Conservation (phyloP, 2,113 vertebrate genomes). For the Apeltes quadracus region DNA sequence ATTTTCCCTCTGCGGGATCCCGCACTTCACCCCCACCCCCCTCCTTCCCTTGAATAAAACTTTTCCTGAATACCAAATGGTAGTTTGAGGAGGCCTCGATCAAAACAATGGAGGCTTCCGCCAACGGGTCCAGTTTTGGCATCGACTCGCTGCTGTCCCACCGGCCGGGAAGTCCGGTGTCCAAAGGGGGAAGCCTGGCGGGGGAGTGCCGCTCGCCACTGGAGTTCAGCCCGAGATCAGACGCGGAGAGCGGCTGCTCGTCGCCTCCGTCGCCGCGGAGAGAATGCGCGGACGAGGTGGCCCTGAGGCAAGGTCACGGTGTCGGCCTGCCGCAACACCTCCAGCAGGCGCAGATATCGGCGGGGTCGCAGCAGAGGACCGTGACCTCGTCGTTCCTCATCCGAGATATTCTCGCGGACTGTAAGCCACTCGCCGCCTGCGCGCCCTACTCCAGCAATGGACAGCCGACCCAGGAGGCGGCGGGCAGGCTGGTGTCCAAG, state of each 20-base stretch:
- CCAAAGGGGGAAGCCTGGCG: slow-evolving; percentile 89
- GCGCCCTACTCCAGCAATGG: slow-evolving; percentile 97
- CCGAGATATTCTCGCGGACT: slow-evolving; percentile 97
- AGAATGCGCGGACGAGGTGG: slow-evolving; percentile 88
- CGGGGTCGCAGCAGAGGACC: slow-evolving; percentile 91
- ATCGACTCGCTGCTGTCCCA: slow-evolving; percentile 98
- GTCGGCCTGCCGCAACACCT: slow-evolving; percentile 86
- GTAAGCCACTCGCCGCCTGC: slow-evolving; percentile 95
- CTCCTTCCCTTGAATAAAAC: slow-evolving; percentile 55
- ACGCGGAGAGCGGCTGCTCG: slow-evolving; percentile 91
- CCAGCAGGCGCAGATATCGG: slow-evolving; percentile 87
- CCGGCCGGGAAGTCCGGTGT: slow-evolving; percentile 90
- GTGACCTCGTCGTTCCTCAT: slow-evolving; percentile 98
- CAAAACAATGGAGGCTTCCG: slow-evolving; percentile 90
- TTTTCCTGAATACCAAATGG: slow-evolving; percentile 79
- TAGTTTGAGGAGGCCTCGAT: slow-evolving; percentile 73
- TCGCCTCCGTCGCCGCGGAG: slow-evolving; percentile 91
- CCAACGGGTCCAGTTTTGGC: slow-evolving; percentile 93
- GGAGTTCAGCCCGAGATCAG: slow-evolving; percentile 93
- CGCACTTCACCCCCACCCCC: background rate
- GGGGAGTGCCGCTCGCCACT: slow-evolving; percentile 91
- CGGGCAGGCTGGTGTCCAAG: slow-evolving; percentile 86
- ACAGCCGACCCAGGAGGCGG: slow-evolving; percentile 87
- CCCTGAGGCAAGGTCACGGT: slow-evolving; percentile 76
- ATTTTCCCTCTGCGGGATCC: slow-evolving; percentile 57